phyloP scores from a whole-genome alignment of 1,140 invertebrate species.

The Caenorhabditis brenneri region DNA sequence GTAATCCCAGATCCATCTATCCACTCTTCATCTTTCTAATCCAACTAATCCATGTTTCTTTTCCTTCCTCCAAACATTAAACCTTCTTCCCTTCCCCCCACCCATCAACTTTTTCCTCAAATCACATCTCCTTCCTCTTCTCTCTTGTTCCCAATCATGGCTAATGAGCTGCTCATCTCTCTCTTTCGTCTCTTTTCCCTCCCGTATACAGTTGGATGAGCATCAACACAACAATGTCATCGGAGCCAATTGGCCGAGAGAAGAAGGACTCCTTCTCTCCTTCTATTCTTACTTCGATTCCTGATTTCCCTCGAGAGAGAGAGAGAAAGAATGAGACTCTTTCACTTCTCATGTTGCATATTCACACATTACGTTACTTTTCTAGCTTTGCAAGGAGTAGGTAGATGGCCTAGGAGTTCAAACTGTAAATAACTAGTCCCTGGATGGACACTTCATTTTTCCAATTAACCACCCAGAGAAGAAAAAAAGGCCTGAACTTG shows the following conservation, averaged over 20 bases:
- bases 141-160: not conserved
- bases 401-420: too few species aligned
- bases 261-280: not conserved
- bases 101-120: too few species aligned
- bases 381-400: too few species aligned
- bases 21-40: too few species aligned
- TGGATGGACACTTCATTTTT: too few species aligned
- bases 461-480: too few species aligned
- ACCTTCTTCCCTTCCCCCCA: not conserved
- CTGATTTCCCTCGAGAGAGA: conserved; percentile 11
- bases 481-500: too few species aligned
- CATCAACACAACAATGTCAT: not conserved
- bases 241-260: conserved; percentile 16
- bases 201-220: conserved; percentile 31
- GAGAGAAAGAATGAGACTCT: not conserved
- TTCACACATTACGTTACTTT: too few species aligned
- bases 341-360: conserved; percentile 31
- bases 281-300: not conserved
- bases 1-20: too few species aligned
- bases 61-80: too few species aligned
- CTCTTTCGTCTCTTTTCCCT: not conserved
- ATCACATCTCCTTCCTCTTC: not conserved
- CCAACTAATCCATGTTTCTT: too few species aligned
- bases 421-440: too few species aligned
- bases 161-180: conserved; percentile 35